These are phyloP conservation scores for Lacerta viridis DNA, from an alignment of 2,797 vertebrate genomes.

Conservation along the genomic window DNA sequence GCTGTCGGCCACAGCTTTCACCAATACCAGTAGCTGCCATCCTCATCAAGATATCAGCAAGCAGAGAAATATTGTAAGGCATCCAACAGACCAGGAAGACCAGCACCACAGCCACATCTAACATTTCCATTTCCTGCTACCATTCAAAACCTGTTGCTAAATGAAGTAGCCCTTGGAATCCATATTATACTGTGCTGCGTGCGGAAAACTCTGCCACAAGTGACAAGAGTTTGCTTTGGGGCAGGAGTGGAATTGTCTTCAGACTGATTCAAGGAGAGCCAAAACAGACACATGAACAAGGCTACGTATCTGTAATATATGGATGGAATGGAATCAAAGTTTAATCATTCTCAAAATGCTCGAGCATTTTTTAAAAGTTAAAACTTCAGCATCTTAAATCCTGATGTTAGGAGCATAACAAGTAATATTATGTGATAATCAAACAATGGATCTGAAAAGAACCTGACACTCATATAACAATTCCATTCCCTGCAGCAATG, in stretches of 20 bases:
- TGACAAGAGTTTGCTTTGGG: too few species aligned
- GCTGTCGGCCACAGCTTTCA: slow-evolving; percentile 74
- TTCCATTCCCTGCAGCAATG: not conserved
- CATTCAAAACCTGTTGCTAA: not conserved
- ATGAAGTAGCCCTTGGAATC: not conserved
- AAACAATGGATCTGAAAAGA: not conserved
- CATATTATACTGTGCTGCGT: not conserved
- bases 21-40: rapidly evolving
- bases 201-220: too few species aligned
- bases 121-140: too few species aligned
- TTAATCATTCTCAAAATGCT: not conserved
- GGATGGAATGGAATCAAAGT: too few species aligned
- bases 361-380: not conserved
- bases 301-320: slow-evolving; percentile 79
- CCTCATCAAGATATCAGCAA: slow-evolving; percentile 86
- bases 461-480: not conserved
- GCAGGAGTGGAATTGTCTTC: too few species aligned
- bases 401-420: not conserved
- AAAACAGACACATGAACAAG: slow-evolving; percentile 25
- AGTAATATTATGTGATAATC: not conserved
- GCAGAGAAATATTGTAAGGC: slow-evolving; percentile 85
- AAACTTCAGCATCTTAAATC: not conserved
- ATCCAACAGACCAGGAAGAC: slow-evolving; percentile 91
- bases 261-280: not conserved
- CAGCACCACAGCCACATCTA: slow-evolving; percentile 84